Conservation (phyloP, 2,797 vertebrate species). For the Thaleichthys pacificus region DNA sequence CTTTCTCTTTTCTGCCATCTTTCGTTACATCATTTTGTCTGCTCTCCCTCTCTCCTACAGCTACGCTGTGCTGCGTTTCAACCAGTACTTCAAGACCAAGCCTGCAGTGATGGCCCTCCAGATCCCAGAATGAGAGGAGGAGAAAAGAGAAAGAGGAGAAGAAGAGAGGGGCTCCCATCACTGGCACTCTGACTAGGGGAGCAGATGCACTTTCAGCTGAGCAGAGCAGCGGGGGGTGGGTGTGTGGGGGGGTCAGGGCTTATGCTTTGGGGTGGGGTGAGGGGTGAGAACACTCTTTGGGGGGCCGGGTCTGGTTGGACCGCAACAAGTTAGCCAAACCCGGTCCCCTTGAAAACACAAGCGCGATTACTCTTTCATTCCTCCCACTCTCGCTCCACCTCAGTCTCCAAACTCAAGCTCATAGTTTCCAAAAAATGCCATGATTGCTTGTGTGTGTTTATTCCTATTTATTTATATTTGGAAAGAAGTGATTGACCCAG, state of each 20-base stretch:
- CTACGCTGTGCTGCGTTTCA: slow-evolving; percentile 93
- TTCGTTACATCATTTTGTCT: background rate
- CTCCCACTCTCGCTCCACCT: slow-evolving; percentile 43
- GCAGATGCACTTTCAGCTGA: slow-evolving; percentile 32
- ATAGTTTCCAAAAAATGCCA: slow-evolving; percentile 25
- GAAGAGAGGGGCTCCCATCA: slow-evolving; percentile 2
- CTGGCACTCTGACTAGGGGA: slow-evolving; percentile 23
- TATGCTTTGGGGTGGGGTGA: slow-evolving; percentile 22
- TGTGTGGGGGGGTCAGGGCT: slow-evolving; percentile 13
- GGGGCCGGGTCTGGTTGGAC: slow-evolving; percentile 22
- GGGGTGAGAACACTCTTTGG: slow-evolving; percentile 26
- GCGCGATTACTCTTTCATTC: slow-evolving; percentile 50
- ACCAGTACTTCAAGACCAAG: slow-evolving; percentile 95
- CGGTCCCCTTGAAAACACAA: slow-evolving; percentile 31
- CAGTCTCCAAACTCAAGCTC: slow-evolving; percentile 35
- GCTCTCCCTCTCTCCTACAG: slow-evolving; percentile 60
- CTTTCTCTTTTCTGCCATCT: background rate
- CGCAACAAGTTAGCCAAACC: slow-evolving; percentile 18
- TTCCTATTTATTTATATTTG: slow-evolving; percentile 21
- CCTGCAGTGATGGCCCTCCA: slow-evolving; percentile 84
- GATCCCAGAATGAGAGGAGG: slow-evolving; percentile 79
- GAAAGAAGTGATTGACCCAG: slow-evolving; percentile 4
- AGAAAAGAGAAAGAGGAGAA: background rate
- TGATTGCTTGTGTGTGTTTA: slow-evolving; percentile 23
- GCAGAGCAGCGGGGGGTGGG: slow-evolving; percentile 26